phyloP scores from a whole-genome alignment of 1,140 invertebrate species.

The Drosophila murphyi region DNA sequence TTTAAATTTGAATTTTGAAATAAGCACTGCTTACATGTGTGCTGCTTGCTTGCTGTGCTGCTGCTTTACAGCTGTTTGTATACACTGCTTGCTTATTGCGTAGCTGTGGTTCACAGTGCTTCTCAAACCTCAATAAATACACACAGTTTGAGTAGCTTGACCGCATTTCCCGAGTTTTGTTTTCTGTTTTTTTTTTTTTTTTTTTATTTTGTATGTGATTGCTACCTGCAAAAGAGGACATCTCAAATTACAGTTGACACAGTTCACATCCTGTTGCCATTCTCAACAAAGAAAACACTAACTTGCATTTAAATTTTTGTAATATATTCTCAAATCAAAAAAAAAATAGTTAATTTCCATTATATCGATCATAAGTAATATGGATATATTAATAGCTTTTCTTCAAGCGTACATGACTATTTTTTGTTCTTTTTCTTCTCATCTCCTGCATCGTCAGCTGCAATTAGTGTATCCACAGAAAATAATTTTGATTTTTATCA shows the following conservation, averaged over 20 bases:
- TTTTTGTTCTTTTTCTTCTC: conserved; percentile 6
- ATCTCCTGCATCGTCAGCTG: background rate
- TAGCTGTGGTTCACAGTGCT: background rate
- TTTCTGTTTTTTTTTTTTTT: no score
- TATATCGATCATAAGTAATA: background rate
- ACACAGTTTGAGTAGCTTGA: background rate
- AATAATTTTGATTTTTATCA: background rate
- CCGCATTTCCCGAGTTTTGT: background rate
- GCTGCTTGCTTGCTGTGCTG: conserved; percentile 1
- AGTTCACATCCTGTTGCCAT: background rate
- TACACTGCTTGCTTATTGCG: background rate
- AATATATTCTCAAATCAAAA: no score
- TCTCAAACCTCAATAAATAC: background rate
- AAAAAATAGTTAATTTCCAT: background rate
- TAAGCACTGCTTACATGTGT: background rate
- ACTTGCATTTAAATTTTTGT: no score
- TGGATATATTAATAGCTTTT: background rate
- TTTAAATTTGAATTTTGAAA: background rate
- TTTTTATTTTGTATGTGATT: background rate
- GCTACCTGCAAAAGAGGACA: background rate
- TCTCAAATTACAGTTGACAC: background rate
- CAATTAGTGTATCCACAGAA: conserved; percentile 1
- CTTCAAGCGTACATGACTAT: background rate
- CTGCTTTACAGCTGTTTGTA: background rate
- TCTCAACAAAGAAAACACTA: background rate